A percentile compares a stretch with the other conserved stretches of the same genome.
phyloP scores from a whole-genome alignment of 1,140 invertebrate genomes.

The Orchestia grillus region DNA sequence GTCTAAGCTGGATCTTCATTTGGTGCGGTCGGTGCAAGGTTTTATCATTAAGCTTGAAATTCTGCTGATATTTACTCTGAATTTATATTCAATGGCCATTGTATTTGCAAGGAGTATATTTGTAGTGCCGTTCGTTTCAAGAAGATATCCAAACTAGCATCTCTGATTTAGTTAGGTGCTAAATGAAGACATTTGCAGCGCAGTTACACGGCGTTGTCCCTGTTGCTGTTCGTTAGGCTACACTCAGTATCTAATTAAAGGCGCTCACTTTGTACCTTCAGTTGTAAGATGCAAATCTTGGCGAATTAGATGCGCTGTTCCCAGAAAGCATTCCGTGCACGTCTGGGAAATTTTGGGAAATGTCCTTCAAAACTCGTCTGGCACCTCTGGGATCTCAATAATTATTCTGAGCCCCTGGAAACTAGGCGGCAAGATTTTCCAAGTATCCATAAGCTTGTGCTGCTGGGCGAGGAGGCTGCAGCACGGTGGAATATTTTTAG shows the following conservation, averaged over 20 bases:
- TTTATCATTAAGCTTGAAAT: background rate
- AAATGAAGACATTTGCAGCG: background rate
- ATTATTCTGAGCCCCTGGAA: background rate
- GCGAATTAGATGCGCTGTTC: conserved; percentile 6
- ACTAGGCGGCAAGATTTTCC: background rate
- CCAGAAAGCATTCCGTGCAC: background rate
- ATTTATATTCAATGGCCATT: background rate
- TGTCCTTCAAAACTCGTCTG: background rate
- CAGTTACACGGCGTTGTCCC: background rate
- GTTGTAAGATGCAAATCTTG: background rate
- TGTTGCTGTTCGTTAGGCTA: background rate
- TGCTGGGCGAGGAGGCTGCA: background rate
- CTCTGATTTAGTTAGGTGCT: background rate
- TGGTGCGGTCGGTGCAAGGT: background rate
- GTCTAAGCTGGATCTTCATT: background rate
- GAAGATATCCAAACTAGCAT: background rate
- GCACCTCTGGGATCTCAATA: conserved; percentile 6
- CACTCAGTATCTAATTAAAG: background rate
- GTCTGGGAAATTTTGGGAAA: background rate
- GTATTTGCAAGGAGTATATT: background rate
- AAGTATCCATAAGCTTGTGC: background rate
- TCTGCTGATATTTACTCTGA: background rate
- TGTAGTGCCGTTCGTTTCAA: background rate
- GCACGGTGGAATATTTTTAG: background rate
- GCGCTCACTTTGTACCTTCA: background rate